Percentiles rank a stretch among this genome's conserved stretches.
Evolutionary conservation across 1,140 invertebrate species (phyloP).

Genomic region (Calosoma granatense): DNA sequence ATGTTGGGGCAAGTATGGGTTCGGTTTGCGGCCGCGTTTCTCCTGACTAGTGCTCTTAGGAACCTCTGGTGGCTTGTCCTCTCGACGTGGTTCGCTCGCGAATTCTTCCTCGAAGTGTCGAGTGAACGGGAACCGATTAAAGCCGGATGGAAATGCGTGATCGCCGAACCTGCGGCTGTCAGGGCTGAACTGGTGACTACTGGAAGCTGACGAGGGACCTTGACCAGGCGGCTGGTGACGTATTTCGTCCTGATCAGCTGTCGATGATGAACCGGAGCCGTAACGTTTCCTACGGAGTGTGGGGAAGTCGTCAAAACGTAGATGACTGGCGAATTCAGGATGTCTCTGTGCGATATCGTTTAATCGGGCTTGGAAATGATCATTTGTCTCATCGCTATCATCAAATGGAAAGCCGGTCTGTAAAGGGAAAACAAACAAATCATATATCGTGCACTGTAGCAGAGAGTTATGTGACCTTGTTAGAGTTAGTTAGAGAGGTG

Average conservation of each 20-base stretch:
- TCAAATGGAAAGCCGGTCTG: slow-evolving; percentile 59
- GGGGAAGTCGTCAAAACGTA: slow-evolving; percentile 38
- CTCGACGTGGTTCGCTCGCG: slow-evolving; percentile 11
- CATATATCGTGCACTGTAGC: too few relatives aligned
- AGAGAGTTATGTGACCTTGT: too few relatives aligned
- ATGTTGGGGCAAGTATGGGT: slow-evolving; percentile 48
- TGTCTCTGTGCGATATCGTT: slow-evolving; percentile 47
- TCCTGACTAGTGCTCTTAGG: slow-evolving; percentile 21
- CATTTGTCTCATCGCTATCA: slow-evolving; percentile 41
- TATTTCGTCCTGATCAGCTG: slow-evolving; percentile 18
- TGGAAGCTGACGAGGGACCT: not conserved
- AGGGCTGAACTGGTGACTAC: slow-evolving; percentile 24
- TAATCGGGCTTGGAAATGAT: slow-evolving; percentile 42
- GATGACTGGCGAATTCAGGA: slow-evolving; percentile 50
- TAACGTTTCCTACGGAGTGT: slow-evolving; percentile 33
- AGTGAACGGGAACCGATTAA: slow-evolving; percentile 21
- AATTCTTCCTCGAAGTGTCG: slow-evolving; percentile 24
- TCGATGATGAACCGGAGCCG: slow-evolving; percentile 44
- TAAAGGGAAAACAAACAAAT: slow-evolving; percentile 22
- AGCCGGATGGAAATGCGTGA: slow-evolving; percentile 41
- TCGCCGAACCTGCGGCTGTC: slow-evolving; percentile 22
- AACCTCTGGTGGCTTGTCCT: slow-evolving; percentile 18
- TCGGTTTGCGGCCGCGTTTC: slow-evolving; percentile 21
- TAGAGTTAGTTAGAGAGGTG: too few relatives aligned
- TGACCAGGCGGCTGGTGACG: slow-evolving; percentile 22